Conservation (phyloP, 2,797 vertebrate genomes). For the Cossypha caffra region DNA sequence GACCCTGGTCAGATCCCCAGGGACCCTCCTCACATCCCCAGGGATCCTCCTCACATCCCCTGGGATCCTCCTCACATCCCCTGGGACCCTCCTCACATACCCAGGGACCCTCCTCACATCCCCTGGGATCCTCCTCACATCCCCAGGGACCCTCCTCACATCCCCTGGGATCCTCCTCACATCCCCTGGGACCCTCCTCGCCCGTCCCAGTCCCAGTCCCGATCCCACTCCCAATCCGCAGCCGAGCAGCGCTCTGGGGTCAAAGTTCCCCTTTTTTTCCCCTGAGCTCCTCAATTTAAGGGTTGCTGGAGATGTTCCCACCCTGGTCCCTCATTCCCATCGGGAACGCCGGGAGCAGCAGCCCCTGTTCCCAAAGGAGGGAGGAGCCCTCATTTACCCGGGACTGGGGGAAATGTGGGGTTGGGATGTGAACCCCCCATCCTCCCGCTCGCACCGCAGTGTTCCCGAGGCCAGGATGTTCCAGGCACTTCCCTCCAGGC, state of each 20-base stretch:
- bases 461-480: not conserved
- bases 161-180: not conserved
- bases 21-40: not conserved
- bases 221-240: rapidly evolving
- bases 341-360: not conserved
- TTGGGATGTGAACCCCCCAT: not conserved
- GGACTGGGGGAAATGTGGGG: not conserved
- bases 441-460: rapidly evolving
- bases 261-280: not conserved
- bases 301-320: not conserved
- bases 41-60: not conserved
- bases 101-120: not conserved
- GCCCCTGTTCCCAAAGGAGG: not conserved
- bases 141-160: not conserved
- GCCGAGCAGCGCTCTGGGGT: rapidly evolving
- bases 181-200: not conserved
- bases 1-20: not conserved
- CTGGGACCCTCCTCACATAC: not conserved
- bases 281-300: not conserved
- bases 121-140: not conserved
- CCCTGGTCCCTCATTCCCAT: not conserved
- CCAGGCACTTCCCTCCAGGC: not conserved
- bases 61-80: not conserved
- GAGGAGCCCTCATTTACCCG: not conserved
- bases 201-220: not conserved